phyloP scores from a whole-genome alignment of 2,797 vertebrate species.

The Clarias laeviceps region DNA sequence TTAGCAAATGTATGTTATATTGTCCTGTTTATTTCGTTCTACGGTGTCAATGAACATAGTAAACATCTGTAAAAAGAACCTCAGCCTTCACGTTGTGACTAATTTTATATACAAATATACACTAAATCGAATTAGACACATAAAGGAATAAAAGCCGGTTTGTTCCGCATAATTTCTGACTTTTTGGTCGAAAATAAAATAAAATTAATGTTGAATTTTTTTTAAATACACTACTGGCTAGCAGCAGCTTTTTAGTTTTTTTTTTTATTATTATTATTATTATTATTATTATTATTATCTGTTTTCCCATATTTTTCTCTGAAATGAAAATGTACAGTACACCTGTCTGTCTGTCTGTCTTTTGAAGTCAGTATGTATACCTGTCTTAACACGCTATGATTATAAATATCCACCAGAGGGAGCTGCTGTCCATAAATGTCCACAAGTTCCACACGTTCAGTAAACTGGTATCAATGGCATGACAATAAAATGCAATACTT shows the following conservation, averaged over 20 bases:
- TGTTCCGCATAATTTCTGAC: not conserved
- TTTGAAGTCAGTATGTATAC: not conserved
- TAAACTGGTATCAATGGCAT: not conserved
- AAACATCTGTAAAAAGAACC: too few relatives aligned
- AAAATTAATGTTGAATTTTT: not conserved
- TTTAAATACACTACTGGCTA: not conserved
- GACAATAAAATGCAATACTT: not conserved
- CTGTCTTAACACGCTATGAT: not conserved
- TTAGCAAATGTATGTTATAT: too few relatives aligned
- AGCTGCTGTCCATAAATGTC: not conserved
- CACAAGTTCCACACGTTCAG: not conserved
- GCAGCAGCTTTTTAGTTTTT: not conserved
- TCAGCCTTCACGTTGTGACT: too few relatives aligned
- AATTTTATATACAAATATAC: too few relatives aligned
- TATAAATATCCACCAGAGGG: slow-evolving; percentile 15
- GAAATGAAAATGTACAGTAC: not conserved
- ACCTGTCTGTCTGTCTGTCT: not conserved
- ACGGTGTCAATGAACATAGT: too few relatives aligned
- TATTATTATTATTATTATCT: not conserved
- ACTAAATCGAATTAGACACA: too few relatives aligned
- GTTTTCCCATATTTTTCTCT: not conserved
- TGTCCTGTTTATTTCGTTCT: too few relatives aligned
- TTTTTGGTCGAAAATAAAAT: not conserved
- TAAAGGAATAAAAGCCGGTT: not conserved
- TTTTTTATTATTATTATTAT: not conserved